These are phyloP conservation scores for Xylocampa areola DNA, from an alignment of 2,888 invertebrate species.

Conservation along the genomic window DNA sequence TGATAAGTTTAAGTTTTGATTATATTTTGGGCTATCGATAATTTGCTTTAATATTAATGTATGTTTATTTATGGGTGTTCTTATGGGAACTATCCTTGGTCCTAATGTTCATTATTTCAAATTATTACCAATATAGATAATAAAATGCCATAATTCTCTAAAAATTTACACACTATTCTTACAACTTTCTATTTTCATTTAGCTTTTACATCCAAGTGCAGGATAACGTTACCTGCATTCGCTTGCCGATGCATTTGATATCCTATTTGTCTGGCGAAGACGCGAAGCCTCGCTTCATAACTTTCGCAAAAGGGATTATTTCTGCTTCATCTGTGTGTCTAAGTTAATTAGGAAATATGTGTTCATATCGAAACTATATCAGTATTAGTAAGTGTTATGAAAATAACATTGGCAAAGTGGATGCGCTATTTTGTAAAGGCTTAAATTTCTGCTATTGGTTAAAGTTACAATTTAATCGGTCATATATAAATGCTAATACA, in stretches of 20 bases:
- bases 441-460: no score
- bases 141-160: no score
- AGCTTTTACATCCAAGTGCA: neutral
- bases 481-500: no score
- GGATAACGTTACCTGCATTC: constrained; percentile 67
- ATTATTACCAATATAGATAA: no score
- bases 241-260: constrained; percentile 67
- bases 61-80: neutral
- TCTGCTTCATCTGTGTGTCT: constrained; percentile 43
- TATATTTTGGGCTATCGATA: no score
- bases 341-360: constrained; percentile 32
- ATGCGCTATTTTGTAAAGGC: neutral
- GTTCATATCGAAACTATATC: constrained; percentile 15
- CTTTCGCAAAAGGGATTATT: constrained; percentile 43
- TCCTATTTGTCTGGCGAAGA: constrained; percentile 76
- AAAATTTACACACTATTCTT: neutral
- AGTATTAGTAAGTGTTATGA: constrained; percentile 1
- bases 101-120: neutral
- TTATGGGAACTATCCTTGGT: constrained; percentile 14
- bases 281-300: constrained; percentile 58
- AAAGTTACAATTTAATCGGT: no score
- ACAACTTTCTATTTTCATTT: neutral
- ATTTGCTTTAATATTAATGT: no score
- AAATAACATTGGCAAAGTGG: no score
- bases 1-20: no score